A percentile compares a stretch with the other conserved stretches of the same genome.
phyloP scores from a whole-genome alignment of 2,113 vertebrate species.

The Anolis carolinensis region DNA sequence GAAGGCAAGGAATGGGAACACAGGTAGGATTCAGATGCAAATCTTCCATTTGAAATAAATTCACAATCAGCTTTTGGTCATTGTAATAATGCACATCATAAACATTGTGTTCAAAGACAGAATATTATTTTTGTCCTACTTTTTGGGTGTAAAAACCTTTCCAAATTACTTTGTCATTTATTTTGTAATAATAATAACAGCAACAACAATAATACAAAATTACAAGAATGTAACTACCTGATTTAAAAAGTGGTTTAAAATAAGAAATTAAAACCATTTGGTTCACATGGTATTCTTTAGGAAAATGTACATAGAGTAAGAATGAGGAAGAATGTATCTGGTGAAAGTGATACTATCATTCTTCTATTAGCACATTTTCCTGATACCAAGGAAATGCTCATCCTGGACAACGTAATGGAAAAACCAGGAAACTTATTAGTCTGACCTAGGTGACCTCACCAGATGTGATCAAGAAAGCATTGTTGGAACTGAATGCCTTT shows the following conservation, averaged over 20 bases:
- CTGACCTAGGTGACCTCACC: conserved; percentile 4
- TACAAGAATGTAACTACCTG: neutral
- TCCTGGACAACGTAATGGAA: conserved; percentile 12
- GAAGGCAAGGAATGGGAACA: too few species aligned
- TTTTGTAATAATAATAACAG: neutral
- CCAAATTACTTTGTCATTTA: neutral
- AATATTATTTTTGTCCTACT: neutral
- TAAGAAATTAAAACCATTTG: neutral
- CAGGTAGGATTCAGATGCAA: too few species aligned
- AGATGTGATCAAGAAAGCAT: conserved; percentile 6
- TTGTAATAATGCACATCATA: too few species aligned
- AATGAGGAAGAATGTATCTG: neutral
- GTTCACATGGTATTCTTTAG: neutral
- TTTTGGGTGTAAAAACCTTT: neutral
- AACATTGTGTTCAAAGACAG: too few species aligned
- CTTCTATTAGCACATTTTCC: conserved; percentile 14
- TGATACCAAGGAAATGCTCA: conserved; percentile 22
- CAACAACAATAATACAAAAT: neutral
- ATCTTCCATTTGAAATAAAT: too few species aligned
- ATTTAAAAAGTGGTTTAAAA: neutral
- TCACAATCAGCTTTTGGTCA: too few species aligned
- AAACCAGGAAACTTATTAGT: conserved; percentile 6
- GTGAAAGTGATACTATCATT: conserved; percentile 2
- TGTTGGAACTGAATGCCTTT: conserved; percentile 7
- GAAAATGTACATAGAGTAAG: neutral